These are phyloP conservation scores for Porphyrio hochstetteri DNA, from an alignment of 2,113 vertebrate genomes.

Conservation along the genomic window DNA sequence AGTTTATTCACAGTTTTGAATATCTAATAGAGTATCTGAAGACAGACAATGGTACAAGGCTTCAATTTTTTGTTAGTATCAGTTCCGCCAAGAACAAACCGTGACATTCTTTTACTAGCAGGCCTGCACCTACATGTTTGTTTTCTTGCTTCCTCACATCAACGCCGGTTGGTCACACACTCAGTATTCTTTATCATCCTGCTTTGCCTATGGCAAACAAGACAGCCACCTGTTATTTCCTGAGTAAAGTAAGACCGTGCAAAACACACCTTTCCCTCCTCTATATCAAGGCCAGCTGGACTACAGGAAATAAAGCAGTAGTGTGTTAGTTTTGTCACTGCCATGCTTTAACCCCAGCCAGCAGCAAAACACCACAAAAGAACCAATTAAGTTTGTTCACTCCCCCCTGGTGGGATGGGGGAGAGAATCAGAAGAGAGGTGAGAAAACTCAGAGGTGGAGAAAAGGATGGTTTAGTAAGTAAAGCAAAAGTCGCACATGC, in stretches of 20 bases:
- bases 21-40: background rate
- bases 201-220: background rate
- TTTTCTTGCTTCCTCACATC: background rate
- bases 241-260: background rate
- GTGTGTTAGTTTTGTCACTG: background rate
- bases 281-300: background rate
- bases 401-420: too few relatives aligned
- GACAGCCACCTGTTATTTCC: background rate
- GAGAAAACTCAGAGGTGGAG: too few relatives aligned
- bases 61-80: background rate
- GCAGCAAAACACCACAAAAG: too few relatives aligned
- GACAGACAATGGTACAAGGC: background rate
- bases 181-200: background rate
- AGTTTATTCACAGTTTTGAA: background rate
- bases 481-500: too few relatives aligned
- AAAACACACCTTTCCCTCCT: background rate
- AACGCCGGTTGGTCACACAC: background rate
- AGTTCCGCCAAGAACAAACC: background rate
- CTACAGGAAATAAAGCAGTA: background rate
- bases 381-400: too few relatives aligned
- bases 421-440: too few relatives aligned
- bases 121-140: background rate
- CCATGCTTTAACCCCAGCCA: too few relatives aligned
- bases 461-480: too few relatives aligned
- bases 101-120: background rate